These are phyloP conservation scores for Meiosimyza platycephala DNA, from an alignment of 2,888 invertebrate genomes.

Conservation along the genomic window DNA sequence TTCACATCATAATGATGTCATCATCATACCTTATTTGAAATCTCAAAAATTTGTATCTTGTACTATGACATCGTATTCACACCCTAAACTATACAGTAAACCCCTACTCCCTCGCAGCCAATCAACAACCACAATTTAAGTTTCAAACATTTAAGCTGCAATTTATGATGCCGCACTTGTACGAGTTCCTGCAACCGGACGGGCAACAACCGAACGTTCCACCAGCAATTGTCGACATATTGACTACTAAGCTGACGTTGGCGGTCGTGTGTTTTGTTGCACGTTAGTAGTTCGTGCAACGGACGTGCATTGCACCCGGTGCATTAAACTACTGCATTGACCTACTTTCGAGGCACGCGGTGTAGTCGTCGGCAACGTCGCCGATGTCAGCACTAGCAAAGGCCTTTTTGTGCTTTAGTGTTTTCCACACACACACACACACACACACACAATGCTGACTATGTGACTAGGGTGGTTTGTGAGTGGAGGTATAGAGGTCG, in stretches of 20 bases:
- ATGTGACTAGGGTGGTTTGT: not conserved
- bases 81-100: no score
- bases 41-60: no score
- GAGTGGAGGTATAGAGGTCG: not conserved
- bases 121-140: no score
- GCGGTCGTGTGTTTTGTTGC: constrained; percentile 3
- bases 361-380: not conserved
- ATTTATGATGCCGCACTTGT: constrained; percentile 9
- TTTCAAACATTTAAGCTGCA: not conserved
- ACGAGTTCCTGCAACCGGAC: constrained; percentile 2
- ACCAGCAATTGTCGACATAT: not conserved
- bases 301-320: constrained; percentile 47
- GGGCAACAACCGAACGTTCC: not conserved
- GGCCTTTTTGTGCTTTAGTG: not conserved
- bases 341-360: constrained; percentile 49
- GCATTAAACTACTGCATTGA: constrained; percentile 62
- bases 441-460: not conserved
- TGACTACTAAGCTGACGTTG: not conserved
- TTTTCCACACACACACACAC: not conserved
- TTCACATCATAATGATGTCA: no score
- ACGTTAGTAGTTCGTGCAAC: constrained; percentile 13
- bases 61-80: no score
- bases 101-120: no score
- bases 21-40: no score
- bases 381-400: not conserved